These are phyloP conservation scores for Eristalis arbustorum DNA, from an alignment of 2,888 invertebrate genomes.

Conservation along the genomic window DNA sequence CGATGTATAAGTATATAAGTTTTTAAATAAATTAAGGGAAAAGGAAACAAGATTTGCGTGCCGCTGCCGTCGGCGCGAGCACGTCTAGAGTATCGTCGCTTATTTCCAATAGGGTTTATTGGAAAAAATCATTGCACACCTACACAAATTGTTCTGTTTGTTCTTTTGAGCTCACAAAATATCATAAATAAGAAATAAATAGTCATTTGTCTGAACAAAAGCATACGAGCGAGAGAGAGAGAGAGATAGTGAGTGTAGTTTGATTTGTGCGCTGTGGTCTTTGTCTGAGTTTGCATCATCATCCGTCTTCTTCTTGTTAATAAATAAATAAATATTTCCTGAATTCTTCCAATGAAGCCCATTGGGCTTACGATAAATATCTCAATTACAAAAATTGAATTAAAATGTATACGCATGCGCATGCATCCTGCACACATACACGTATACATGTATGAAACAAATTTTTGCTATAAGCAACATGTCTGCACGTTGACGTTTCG, in stretches of 20 bases:
- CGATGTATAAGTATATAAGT: not conserved
- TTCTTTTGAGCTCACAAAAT: slow-evolving; percentile 33
- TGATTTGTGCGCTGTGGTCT: slow-evolving; percentile 7
- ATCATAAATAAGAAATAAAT: slow-evolving; percentile 67
- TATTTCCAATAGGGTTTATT: slow-evolving; percentile 54
- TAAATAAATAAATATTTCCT: slow-evolving; percentile 63
- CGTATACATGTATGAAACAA: slow-evolving; percentile 5
- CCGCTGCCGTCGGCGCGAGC: not conserved
- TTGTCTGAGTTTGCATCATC: slow-evolving; percentile 2
- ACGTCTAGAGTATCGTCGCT: slow-evolving; percentile 48
- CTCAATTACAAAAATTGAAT: slow-evolving; percentile 65
- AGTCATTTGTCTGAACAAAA: slow-evolving; percentile 37
- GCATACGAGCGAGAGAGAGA: not conserved
- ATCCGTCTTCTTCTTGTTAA: not conserved
- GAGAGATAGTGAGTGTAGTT: not conserved
- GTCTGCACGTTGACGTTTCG: slow-evolving; percentile 19
- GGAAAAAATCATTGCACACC: slow-evolving; percentile 53
- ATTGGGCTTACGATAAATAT: slow-evolving; percentile 58
- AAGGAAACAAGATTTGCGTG: slow-evolving; percentile 19
- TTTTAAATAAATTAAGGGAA: slow-evolving; percentile 41
- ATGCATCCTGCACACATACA: not conserved
- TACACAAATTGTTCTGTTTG: not conserved
- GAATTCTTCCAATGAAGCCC: slow-evolving; percentile 70
- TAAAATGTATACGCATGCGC: slow-evolving; percentile 1
- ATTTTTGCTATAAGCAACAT: slow-evolving; percentile 27